Evolutionary conservation across 2,888 invertebrate species (phyloP).

Genomic region (Pteria penguin): DNA sequence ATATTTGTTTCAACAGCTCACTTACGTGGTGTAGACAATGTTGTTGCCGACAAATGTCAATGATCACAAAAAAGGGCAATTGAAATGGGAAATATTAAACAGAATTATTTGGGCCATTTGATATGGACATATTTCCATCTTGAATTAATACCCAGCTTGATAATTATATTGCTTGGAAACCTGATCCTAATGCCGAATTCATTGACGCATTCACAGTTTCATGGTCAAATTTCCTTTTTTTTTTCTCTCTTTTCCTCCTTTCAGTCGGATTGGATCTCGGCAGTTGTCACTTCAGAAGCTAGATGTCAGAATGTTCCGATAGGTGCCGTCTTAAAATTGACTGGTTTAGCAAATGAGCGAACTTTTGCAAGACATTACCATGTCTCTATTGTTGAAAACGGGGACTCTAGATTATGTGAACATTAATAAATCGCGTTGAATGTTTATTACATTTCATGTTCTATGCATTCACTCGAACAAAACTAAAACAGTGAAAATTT

Average conservation of each 20-base stretch:
- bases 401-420: no score
- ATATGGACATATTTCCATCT: background rate
- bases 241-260: constrained; percentile 51
- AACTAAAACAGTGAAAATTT: no score
- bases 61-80: background rate
- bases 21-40: background rate
- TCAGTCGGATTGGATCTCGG: constrained; percentile 18
- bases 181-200: constrained; percentile 27
- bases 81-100: background rate
- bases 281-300: background rate
- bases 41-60: background rate
- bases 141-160: constrained; percentile 28
- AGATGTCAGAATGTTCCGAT: background rate
- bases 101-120: background rate
- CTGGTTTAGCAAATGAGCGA: background rate
- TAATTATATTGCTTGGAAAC: constrained; percentile 31
- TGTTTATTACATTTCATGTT: no score
- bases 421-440: no score
- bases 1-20: background rate
- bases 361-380: background rate
- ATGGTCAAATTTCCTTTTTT: constrained; percentile 1
- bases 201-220: background rate
- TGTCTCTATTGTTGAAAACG: background rate
- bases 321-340: background rate
- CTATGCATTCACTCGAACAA: no score